phyloP scores from a whole-genome alignment of 2,888 invertebrate species.

The Cremastobaeus sp. region DNA sequence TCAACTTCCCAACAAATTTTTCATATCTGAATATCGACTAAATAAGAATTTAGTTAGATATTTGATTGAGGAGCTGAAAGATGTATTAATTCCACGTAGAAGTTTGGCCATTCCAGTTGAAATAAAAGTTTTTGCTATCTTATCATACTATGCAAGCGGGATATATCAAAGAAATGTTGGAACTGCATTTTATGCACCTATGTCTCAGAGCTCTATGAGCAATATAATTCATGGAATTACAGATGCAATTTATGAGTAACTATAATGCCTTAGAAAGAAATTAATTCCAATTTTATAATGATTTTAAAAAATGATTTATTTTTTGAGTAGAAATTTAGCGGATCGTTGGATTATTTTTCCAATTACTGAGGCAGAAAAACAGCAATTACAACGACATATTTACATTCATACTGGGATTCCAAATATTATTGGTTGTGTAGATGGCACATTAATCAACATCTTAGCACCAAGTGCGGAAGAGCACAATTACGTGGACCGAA shows the following conservation, averaged over 20 bases:
- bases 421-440: not conserved
- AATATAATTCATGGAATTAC: not conserved
- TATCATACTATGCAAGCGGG: no score
- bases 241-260: no score
- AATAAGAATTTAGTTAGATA: no score
- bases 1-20: not conserved
- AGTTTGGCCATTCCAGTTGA: not conserved
- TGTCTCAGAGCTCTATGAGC: no score
- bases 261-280: not conserved
- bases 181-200: not conserved
- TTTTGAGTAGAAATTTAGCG: not conserved
- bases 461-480: not conserved
- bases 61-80: not conserved
- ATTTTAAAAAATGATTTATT: not conserved
- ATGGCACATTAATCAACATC: not conserved
- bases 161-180: not conserved
- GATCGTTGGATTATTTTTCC: not conserved
- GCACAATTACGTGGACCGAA: constrained; percentile 1
- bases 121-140: not conserved
- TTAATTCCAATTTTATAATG: no score
- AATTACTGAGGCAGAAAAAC: not conserved
- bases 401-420: not conserved
- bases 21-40: not conserved
- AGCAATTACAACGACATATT: not conserved
- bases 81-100: not conserved